These are phyloP conservation scores for Tympanuchus pallidicinctus DNA, from an alignment of 2,113 vertebrate genomes.

Conservation along the genomic window DNA sequence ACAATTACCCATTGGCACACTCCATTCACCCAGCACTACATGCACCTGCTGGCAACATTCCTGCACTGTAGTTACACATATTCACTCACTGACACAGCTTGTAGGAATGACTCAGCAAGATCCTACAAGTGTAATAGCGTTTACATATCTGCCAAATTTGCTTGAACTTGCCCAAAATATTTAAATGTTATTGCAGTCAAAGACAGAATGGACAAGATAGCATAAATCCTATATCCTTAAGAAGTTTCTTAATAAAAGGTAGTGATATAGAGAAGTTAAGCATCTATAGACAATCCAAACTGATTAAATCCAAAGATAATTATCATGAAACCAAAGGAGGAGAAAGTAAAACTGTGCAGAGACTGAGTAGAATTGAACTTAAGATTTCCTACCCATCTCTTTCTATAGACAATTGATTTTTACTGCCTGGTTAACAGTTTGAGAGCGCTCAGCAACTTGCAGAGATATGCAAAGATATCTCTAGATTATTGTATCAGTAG, in stretches of 20 bases:
- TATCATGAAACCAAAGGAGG: no score
- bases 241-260: not conserved
- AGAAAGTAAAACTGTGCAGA: no score
- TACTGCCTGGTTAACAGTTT: not conserved
- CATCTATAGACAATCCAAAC: no score
- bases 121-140: not conserved
- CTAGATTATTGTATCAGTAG: accelerated
- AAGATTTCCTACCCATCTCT: no score
- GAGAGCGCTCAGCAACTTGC: not conserved
- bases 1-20: not conserved
- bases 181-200: not conserved
- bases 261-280: not conserved
- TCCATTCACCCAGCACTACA: not conserved
- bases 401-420: no score
- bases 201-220: not conserved
- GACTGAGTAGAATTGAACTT: no score
- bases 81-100: not conserved
- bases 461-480: not conserved
- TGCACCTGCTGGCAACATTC: not conserved
- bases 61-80: not conserved
- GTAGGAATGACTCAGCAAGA: not conserved
- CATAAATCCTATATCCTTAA: not conserved
- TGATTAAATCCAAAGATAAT: no score
- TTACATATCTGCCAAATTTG: not conserved
- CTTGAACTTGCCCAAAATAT: not conserved